Conservation (phyloP, 2,888 invertebrate species). For the Ophioninae sp. region DNA sequence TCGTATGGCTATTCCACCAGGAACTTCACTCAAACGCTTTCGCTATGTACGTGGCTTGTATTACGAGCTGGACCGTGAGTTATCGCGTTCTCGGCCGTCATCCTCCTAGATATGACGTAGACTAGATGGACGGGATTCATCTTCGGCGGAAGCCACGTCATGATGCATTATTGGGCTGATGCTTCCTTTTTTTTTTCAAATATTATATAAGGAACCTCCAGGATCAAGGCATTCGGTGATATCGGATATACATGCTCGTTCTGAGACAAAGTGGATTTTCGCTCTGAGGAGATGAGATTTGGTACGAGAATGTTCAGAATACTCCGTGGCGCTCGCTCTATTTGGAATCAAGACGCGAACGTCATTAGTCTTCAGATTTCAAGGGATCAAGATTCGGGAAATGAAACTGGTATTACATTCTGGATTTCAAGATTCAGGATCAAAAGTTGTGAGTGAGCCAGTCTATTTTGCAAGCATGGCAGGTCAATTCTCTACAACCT, state of each 20-base stretch:
- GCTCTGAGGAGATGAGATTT: neutral
- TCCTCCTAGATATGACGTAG: conserved; percentile 17
- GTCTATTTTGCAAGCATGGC: neutral
- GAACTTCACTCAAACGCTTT: conserved; percentile 32
- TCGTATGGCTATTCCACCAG: conserved; percentile 27
- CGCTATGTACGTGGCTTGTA: conserved; percentile 47
- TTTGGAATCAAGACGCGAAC: neutral
- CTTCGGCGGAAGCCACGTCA: conserved; percentile 41
- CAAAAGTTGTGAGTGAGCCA: neutral
- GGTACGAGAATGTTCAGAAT: neutral
- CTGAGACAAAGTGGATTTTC: neutral
- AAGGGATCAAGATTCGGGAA: neutral
- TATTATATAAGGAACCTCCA: conserved; percentile 1
- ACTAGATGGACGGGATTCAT: conserved; percentile 13
- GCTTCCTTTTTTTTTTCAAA: conserved; percentile 5
- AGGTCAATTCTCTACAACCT: conserved; percentile 40
- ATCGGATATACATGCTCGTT: neutral
- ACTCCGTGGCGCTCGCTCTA: neutral
- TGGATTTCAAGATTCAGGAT: neutral
- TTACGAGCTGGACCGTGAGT: conserved; percentile 69
- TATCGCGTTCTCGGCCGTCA: conserved; percentile 73
- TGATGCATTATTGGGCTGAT: conserved; percentile 44
- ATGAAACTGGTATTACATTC: neutral
- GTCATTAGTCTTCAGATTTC: neutral
- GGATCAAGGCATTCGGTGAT: neutral